Conservation (phyloP, 2,113 vertebrate species). For the Halichoerus grypus region DNA sequence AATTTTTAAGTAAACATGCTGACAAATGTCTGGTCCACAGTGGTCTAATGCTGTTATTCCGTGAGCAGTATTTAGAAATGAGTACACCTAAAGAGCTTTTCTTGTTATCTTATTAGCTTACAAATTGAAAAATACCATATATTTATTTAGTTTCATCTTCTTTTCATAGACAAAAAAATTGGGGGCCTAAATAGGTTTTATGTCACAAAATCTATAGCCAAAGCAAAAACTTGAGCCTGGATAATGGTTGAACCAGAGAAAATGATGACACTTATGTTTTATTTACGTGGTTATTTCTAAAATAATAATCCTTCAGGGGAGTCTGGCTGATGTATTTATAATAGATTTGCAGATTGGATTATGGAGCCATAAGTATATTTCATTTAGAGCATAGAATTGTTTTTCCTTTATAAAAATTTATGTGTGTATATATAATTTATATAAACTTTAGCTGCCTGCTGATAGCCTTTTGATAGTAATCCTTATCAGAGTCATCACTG, state of each 20-base stretch:
- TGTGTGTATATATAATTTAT: neutral
- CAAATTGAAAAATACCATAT: neutral
- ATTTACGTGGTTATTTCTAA: neutral
- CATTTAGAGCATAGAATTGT: constrained; percentile 34
- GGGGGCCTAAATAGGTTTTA: neutral
- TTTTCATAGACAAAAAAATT: constrained; percentile 29
- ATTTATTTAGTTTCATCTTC: neutral
- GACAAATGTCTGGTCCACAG: neutral
- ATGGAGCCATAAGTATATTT: neutral
- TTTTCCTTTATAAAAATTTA: neutral
- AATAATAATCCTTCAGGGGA: neutral
- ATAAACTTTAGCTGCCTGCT: neutral
- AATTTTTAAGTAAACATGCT: constrained; percentile 46
- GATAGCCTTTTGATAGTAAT: neutral
- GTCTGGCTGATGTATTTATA: neutral
- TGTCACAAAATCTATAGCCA: neutral
- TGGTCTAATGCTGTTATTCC: neutral
- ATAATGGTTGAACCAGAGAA: constrained; percentile 21
- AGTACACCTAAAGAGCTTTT: neutral
- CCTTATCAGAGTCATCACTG: neutral
- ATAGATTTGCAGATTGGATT: neutral
- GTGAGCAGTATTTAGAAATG: neutral
- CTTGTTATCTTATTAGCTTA: constrained; percentile 26
- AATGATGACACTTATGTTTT: neutral
- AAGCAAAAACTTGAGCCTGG: neutral